Evolutionary conservation across 2,888 invertebrate genomes (phyloP), one percentile per base, ranked within the genome.

Genomic region (Chloromyia formosa): DNA sequence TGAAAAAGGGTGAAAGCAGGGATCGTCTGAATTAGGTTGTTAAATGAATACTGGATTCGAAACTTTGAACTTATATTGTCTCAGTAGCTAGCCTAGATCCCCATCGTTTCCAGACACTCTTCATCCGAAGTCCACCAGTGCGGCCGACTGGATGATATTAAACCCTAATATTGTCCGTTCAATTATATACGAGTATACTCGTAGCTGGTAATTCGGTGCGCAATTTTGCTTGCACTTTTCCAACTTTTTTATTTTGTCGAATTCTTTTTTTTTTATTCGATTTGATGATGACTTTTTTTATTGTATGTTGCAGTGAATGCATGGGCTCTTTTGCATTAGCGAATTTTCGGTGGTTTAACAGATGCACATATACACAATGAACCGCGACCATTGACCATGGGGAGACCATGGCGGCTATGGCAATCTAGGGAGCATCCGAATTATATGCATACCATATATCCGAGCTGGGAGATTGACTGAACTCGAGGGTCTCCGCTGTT

Each of bases 301-400:
- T 35, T 35, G 27, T 35, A 35, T 35, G 27, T 35, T 35, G 27
- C 27, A 35, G 27, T 35, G 40, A 71, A 71, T 71, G 71, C 71
- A 58, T 20, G 56, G 18, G 53, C 56, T 60, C 20, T 45, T 35
- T 35, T 73, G 73, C 60, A 73, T 73, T 73, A 73, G 73, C 73
- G 73, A 73, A 61, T 60, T 73, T 73, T 73, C 73, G 61, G 73
- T 61, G 73, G 60, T 56, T 71, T 71, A 71, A 58, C 71, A 71
- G 56, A 58, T 71, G 42, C 56, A 35, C 71, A 20, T 71, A 56
- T 40, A 23, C 60, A 60, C 66, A 66, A 66, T 66, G 66, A 35
- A 35, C 18, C 35, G 49, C 49, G 49, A n/a, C 49, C 49, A 35
- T 35, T 35, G 27, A 35, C 27, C 27, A 35, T 35, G 45, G 64